Evolutionary conservation across 2,888 invertebrate genomes (phyloP).

Genomic region (Macaria liturata): DNA sequence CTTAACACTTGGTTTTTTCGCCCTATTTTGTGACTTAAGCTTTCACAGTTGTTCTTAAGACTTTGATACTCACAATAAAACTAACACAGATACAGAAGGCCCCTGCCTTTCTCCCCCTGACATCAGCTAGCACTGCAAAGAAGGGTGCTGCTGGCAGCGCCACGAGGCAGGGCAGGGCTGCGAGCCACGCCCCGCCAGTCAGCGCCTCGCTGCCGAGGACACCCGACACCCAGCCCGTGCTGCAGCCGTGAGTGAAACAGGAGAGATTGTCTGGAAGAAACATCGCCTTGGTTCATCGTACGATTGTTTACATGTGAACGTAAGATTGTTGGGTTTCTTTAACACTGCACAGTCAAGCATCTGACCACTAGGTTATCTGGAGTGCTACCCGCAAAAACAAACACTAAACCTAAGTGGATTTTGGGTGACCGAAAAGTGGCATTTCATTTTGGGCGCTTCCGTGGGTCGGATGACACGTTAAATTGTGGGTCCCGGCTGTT

Average conservation of each 20-base stretch:
- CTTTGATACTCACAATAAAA: slow-evolving; percentile 65
- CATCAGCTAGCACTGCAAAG: slow-evolving; percentile 72
- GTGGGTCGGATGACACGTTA: no score
- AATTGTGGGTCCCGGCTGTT: no score
- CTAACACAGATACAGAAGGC: slow-evolving; percentile 66
- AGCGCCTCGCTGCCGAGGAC: slow-evolving; percentile 72
- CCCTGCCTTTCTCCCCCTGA: slow-evolving; percentile 67
- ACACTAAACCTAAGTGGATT: no score
- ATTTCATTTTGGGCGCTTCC: no score
- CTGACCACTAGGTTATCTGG: no score
- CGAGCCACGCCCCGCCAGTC: slow-evolving; percentile 75
- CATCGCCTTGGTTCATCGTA: no score
- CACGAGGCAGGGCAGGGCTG: slow-evolving; percentile 70
- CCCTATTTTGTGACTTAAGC: not conserved
- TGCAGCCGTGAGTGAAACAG: slow-evolving; percentile 78
- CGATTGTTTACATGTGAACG: no score
- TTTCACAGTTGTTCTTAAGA: not conserved
- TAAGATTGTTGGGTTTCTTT: no score
- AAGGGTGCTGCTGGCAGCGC: slow-evolving; percentile 75
- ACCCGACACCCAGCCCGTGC: slow-evolving; percentile 76
- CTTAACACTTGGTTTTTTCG: no score
- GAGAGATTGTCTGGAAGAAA: slow-evolving; percentile 66
- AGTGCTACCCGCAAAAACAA: no score
- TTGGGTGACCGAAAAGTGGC: no score
- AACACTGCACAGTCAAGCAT: no score